These are phyloP conservation scores for Rotaria sp. DNA, from an alignment of 2,888 invertebrate species.

Conservation along the genomic window DNA sequence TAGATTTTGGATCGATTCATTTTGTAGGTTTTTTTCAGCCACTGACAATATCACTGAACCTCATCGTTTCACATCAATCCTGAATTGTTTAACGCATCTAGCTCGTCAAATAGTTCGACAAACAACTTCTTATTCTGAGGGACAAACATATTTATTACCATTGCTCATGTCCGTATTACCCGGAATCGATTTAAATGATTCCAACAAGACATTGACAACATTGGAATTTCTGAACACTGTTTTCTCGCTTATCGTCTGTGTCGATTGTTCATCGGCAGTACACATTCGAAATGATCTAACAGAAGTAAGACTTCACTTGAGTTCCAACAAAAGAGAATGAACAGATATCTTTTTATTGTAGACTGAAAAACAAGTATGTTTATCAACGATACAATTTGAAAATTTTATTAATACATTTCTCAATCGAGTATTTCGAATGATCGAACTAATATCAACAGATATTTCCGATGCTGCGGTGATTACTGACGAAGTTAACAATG, in stretches of 20 bases:
- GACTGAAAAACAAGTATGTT: constrained; percentile 67
- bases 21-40: background rate
- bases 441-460: constrained; percentile 31
- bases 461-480: background rate
- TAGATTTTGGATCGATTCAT: too few species aligned
- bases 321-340: background rate
- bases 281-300: constrained; percentile 66
- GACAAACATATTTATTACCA: constrained; percentile 70
- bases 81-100: constrained; percentile 55
- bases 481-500: background rate
- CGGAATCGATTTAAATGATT: constrained; percentile 81
- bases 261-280: constrained; percentile 75
- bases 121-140: constrained; percentile 59
- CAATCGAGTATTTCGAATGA: background rate
- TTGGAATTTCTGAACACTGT: constrained; percentile 69
- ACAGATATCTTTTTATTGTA: background rate
- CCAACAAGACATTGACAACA: constrained; percentile 62
- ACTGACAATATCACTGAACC: constrained; percentile 80
- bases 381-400: constrained; percentile 75
- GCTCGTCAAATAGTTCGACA: constrained; percentile 58
- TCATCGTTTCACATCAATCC: constrained; percentile 60
- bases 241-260: constrained; percentile 66
- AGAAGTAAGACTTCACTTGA: constrained; percentile 57
- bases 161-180: constrained; percentile 72
- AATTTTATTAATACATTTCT: constrained; percentile 74